Conservation (phyloP, 2,888 invertebrate genomes). For the Stomorhina lunata region DNA sequence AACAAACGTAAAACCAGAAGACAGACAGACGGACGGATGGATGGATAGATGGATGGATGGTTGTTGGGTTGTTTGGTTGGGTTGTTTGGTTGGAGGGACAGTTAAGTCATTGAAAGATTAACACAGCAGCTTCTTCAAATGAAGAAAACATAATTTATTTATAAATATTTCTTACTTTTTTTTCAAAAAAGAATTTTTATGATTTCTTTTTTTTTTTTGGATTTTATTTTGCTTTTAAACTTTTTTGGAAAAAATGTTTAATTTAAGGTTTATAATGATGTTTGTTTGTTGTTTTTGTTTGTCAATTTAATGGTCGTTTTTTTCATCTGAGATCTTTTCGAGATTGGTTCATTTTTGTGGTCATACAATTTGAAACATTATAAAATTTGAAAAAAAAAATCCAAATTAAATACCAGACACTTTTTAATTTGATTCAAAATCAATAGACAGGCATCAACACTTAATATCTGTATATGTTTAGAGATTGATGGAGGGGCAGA, state of each 20-base stretch:
- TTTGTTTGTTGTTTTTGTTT: not conserved
- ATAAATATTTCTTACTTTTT: conserved; percentile 16
- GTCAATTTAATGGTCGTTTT: not conserved
- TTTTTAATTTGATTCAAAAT: not conserved
- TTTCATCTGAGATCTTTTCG: too few species aligned
- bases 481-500: too few species aligned
- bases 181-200: conserved; percentile 29
- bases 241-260: not conserved
- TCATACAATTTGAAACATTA: too few species aligned
- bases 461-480: not conserved
- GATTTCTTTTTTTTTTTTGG: not conserved
- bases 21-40: too few species aligned
- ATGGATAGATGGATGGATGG: too few species aligned
- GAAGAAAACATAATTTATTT: conserved; percentile 49
- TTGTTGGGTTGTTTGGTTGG: too few species aligned
- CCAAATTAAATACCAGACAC: conserved; percentile 42
- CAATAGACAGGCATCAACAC: not conserved
- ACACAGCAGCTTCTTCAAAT: conserved; percentile 6
- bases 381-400: not conserved
- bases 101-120: too few species aligned
- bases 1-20: too few species aligned
- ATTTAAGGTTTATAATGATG: not conserved
- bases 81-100: too few species aligned
- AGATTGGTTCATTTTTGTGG: too few species aligned
- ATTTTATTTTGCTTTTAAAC: not conserved